Base-by-base conservation (phyloP, 2,797 vertebrate species). In the Agapornis canus region DNA sequence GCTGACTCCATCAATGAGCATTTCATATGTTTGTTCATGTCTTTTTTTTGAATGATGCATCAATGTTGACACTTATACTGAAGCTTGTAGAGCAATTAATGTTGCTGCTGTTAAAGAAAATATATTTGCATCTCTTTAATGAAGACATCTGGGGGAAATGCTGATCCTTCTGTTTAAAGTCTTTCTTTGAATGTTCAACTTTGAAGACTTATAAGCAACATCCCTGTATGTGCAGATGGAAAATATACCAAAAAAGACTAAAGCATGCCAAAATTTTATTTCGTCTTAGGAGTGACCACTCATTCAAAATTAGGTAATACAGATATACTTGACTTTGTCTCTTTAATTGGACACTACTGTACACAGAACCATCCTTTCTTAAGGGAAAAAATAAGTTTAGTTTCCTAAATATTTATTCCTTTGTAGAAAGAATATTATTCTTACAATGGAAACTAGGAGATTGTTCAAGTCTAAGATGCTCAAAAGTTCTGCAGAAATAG, bases 101-200 rank as follows among this genome's bases (percentile, higher is more conserved):
- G 90, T 92, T 96, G 88, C 69, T 94, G 94, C 87, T 92, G 86
- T 57, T 93, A 89, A 96, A 90, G 79, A 89, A 94, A 94, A 94
- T 81, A 29, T 86, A 94, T 95, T 95, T 95, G 92, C 92, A 80
- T 89, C 42, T 79, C 57, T 94, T 94, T 95, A 90, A 71, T 88
- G 86, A 92, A 80, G 82, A 78, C 85, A 95, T 92, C 89, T 80
- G 92, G 87, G 85, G 66, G 79, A 97, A 97, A 86, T 77, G 89
- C 65, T 88, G 82, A 93, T 90, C 83, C 85, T 92, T 91, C 18
- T 82, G 49, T 75, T 91, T 92, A 91, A 90, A 90, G 81, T 91
- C 56, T 82, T 92, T 75, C 59, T 95, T 86, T 76, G 43, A 63
- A 49, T 82, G 65, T 85, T 77, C 90, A 83, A 73, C 54, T 75